phyloP scores from a whole-genome alignment of 1,140 invertebrate genomes.

The Trigoniulus corallinus region DNA sequence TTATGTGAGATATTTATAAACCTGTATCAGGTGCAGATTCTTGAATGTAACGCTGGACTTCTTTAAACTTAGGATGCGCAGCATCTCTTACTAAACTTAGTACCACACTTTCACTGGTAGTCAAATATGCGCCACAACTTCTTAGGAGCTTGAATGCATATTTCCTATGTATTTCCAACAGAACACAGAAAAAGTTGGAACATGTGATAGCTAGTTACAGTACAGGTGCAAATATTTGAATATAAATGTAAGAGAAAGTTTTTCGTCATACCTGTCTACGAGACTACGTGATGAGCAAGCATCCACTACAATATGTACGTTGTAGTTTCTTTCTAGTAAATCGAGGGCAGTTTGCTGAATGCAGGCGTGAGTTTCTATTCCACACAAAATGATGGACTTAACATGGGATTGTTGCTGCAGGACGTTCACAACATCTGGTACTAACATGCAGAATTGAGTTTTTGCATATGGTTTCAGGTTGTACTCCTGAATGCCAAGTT shows the following conservation, averaged over 20 bases:
- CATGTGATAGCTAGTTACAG: too few relatives aligned
- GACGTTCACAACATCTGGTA: constrained; percentile 31
- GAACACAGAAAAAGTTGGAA: constrained; percentile 2
- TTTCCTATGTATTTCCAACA: constrained; percentile 17
- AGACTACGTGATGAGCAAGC: constrained; percentile 38
- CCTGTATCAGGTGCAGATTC: constrained; percentile 37
- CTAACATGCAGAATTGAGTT: constrained; percentile 42
- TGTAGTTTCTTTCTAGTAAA: constrained; percentile 33
- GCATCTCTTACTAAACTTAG: constrained; percentile 36
- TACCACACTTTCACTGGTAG: constrained; percentile 43
- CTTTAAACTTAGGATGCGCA: constrained; percentile 41
- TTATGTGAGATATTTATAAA: constrained; percentile 17
- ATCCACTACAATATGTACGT: constrained; percentile 47
- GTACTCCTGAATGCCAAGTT: constrained; percentile 32
- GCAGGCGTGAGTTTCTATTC: constrained; percentile 50
- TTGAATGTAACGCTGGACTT: constrained; percentile 39
- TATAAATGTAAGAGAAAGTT: background rate
- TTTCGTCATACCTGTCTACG: constrained; percentile 34
- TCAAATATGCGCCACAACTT: constrained; percentile 39
- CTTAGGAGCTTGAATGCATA: constrained; percentile 37
- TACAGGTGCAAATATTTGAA: background rate
- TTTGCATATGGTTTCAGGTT: constrained; percentile 34
- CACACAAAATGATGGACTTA: constrained; percentile 40
- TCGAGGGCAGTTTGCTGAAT: constrained; percentile 41
- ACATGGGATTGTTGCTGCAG: constrained; percentile 18